These are phyloP conservation scores for Drosophila falleni DNA, from an alignment of 2,888 invertebrate species.

Conservation along the genomic window DNA sequence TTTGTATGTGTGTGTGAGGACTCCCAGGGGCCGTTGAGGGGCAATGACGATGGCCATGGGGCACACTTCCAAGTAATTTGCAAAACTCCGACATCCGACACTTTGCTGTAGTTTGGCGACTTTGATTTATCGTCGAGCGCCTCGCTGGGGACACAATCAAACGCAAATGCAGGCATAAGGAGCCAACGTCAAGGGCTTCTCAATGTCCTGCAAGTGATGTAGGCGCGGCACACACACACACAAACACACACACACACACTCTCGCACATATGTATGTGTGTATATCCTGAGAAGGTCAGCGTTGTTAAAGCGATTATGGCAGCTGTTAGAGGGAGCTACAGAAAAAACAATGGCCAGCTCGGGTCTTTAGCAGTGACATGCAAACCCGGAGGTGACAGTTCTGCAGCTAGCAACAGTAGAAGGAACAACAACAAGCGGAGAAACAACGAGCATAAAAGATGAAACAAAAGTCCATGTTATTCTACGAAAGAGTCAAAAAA, in stretches of 20 bases:
- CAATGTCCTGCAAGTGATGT: constrained; percentile 60
- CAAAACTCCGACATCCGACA: constrained; percentile 75
- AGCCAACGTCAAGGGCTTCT: constrained; percentile 58
- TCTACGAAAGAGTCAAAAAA: constrained; percentile 75
- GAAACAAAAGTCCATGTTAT: constrained; percentile 78
- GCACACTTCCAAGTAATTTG: constrained; percentile 77
- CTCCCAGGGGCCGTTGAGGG: constrained; percentile 37
- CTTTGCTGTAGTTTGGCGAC: constrained; percentile 77
- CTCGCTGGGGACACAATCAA: constrained; percentile 67
- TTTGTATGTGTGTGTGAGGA: constrained; percentile 2
- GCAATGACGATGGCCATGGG: constrained; percentile 61
- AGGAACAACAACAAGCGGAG: constrained; percentile 10
- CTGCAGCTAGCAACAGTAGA: constrained; percentile 32
- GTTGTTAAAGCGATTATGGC: constrained; percentile 61
- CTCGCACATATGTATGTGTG: constrained; percentile 2
- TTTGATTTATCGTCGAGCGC: constrained; percentile 76
- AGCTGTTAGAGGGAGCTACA: constrained; percentile 34
- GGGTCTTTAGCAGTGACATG: constrained; percentile 56
- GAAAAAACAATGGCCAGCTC: constrained; percentile 57
- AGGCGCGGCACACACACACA: constrained; percentile 35
- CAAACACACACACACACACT: constrained; percentile 21
- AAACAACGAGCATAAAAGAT: constrained; percentile 42
- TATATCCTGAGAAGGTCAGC: constrained; percentile 40
- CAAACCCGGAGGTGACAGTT: constrained; percentile 62
- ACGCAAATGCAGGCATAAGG: constrained; percentile 64